Conservation (phyloP, 35 echinoderm and acorn worm species). For the Apostichopus californicus region DNA sequence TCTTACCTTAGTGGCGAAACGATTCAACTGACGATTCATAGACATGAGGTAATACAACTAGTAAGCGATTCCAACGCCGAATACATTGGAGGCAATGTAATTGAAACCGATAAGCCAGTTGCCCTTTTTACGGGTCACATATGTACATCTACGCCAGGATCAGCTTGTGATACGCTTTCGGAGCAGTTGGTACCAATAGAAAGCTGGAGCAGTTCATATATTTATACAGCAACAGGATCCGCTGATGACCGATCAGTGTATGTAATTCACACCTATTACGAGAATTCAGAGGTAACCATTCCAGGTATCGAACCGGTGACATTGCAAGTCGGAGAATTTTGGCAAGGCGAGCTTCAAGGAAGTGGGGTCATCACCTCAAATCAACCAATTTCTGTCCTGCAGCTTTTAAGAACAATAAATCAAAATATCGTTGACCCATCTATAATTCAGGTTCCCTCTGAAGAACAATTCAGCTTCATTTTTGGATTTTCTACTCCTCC, state of each 20-base stretch:
- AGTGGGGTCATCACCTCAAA: slow-evolving; percentile 56
- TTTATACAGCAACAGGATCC: slow-evolving; percentile 41
- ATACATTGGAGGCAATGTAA: slow-evolving; percentile 47
- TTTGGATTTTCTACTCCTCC: slow-evolving; percentile 80
- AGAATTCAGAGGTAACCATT: slow-evolving; percentile 51
- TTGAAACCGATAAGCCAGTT: slow-evolving; percentile 69
- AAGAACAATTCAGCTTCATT: slow-evolving; percentile 58
- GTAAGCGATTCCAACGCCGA: neutral
- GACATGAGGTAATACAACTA: slow-evolving; percentile 60
- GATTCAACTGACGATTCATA: slow-evolving; percentile 5
- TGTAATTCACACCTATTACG: slow-evolving; percentile 54
- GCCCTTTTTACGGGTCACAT: slow-evolving; percentile 57
- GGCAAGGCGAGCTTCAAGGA: slow-evolving; percentile 55
- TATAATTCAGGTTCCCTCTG: slow-evolving; percentile 66
- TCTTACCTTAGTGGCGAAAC: slow-evolving; percentile 43
- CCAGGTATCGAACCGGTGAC: neutral
- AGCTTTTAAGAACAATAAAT: slow-evolving; percentile 51
- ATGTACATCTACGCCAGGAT: slow-evolving; percentile 31
- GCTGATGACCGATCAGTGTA: slow-evolving; percentile 30
- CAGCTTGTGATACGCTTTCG: slow-evolving; percentile 56
- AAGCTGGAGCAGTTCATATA: slow-evolving; percentile 65
- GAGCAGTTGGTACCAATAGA: slow-evolving; percentile 69
- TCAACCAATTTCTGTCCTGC: slow-evolving; percentile 53
- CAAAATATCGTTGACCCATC: slow-evolving; percentile 61
- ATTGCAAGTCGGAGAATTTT: slow-evolving; percentile 51